Conservation (phyloP, 2,888 invertebrate species). For the Chaetogeoica ovagalla region DNA sequence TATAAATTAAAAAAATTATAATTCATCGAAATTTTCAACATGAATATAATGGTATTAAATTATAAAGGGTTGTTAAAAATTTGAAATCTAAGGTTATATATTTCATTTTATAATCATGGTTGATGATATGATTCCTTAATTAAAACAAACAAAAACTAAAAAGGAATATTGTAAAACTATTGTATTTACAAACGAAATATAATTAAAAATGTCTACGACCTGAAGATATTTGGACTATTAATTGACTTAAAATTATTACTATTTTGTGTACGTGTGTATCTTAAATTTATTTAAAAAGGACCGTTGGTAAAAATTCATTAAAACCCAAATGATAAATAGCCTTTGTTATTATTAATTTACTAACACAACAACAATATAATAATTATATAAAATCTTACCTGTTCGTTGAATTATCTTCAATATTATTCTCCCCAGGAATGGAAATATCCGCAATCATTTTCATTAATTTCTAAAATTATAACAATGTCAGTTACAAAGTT, state of each 20-base stretch:
- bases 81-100: conserved; percentile 26
- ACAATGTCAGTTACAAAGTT: background rate
- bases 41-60: background rate
- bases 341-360: background rate
- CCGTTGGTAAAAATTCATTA: too few species aligned
- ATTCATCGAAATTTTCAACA: background rate
- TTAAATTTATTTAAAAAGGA: too few species aligned
- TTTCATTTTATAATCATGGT: conserved; percentile 2
- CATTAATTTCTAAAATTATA: conserved; percentile 23
- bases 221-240: too few species aligned
- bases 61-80: conserved; percentile 8
- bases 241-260: too few species aligned
- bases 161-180: background rate
- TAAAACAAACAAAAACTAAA: conserved; percentile 23
- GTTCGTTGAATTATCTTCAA: conserved; percentile 29
- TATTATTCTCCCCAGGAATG: conserved; percentile 16
- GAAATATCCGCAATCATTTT: conserved; percentile 25
- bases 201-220: too few species aligned
- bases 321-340: too few species aligned
- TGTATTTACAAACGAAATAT: too few species aligned
- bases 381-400: conserved; percentile 10
- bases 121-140: conserved; percentile 29
- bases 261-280: too few species aligned
- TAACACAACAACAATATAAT: background rate
- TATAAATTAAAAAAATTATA: background rate